Conservation (phyloP, 2,113 vertebrate species). For the Limnothrissa miodon region DNA sequence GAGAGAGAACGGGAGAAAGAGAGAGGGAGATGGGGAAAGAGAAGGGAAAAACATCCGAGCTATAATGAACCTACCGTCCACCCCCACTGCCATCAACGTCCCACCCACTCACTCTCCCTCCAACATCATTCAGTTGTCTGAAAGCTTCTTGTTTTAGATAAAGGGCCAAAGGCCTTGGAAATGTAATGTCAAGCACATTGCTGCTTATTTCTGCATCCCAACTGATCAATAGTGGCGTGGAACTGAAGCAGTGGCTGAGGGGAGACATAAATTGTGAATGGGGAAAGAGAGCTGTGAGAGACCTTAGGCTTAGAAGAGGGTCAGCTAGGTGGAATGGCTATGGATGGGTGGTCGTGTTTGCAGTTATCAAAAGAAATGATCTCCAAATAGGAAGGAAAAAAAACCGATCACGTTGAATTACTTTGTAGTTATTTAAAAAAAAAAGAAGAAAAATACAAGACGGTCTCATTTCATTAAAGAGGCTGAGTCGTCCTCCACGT, state of each 20-base stretch:
- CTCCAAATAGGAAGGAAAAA: no score
- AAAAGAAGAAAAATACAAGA: background rate
- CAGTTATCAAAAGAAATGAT: background rate
- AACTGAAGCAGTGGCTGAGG: background rate
- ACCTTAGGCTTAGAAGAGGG: background rate
- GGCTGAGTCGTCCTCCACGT: background rate
- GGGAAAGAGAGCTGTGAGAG: background rate
- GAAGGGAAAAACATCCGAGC: background rate
- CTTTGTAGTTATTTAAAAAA: background rate
- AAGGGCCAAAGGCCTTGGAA: background rate
- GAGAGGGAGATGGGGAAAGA: background rate
- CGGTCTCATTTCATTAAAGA: background rate
- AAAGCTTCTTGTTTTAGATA: background rate
- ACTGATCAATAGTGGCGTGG: background rate
- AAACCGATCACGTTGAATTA: background rate
- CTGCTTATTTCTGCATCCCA: background rate
- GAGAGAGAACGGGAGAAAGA: background rate
- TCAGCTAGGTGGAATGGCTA: background rate
- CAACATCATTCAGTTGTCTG: background rate
- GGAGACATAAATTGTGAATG: background rate
- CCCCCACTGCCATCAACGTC: background rate
- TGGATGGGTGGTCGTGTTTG: background rate
- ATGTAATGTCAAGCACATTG: background rate
- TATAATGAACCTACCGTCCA: background rate
- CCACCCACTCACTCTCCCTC: background rate